Percentiles rank a stretch among this genome's conserved stretches.
These are phyloP conservation scores for Pseudoatta argentina DNA, from an alignment of 1,140 invertebrate species.

Conservation along the genomic window DNA sequence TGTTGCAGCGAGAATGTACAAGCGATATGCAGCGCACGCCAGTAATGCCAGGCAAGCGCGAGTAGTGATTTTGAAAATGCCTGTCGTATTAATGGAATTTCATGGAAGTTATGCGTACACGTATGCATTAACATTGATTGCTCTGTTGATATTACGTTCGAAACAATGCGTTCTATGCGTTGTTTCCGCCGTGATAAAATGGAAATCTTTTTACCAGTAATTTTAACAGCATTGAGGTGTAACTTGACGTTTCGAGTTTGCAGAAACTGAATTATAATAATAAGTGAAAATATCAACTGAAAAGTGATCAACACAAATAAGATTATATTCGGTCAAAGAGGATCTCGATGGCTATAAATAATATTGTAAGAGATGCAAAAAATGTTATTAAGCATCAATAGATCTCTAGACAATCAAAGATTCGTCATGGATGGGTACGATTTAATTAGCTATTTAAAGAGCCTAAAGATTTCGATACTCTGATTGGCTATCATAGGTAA, in stretches of 20 bases:
- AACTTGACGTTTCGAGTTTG: neutral
- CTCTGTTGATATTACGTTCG: constrained; percentile 24
- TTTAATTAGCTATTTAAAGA: too few relatives aligned
- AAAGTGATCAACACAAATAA: too few relatives aligned
- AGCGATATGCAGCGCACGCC: constrained; percentile 37
- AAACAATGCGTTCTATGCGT: neutral
- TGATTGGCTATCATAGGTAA: too few relatives aligned
- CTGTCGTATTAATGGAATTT: constrained; percentile 46
- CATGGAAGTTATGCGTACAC: constrained; percentile 11
- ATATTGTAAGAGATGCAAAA: too few relatives aligned
- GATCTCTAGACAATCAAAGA: too few relatives aligned
- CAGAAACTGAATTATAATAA: neutral
- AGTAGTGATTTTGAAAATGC: constrained; percentile 56
- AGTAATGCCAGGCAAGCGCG: constrained; percentile 15
- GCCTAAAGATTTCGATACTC: too few relatives aligned
- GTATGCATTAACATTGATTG: constrained; percentile 23
- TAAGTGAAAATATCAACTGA: too few relatives aligned
- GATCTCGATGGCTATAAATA: too few relatives aligned
- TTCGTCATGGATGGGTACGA: too few relatives aligned
- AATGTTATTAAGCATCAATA: too few relatives aligned
- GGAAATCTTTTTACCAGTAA: neutral
- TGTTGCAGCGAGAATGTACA: constrained; percentile 28
- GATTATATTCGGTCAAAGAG: too few relatives aligned
- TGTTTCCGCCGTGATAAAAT: neutral
- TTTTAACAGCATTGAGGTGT: neutral